phyloP scores from a whole-genome alignment of 2,797 vertebrate species.

The Myotis findleyi region DNA sequence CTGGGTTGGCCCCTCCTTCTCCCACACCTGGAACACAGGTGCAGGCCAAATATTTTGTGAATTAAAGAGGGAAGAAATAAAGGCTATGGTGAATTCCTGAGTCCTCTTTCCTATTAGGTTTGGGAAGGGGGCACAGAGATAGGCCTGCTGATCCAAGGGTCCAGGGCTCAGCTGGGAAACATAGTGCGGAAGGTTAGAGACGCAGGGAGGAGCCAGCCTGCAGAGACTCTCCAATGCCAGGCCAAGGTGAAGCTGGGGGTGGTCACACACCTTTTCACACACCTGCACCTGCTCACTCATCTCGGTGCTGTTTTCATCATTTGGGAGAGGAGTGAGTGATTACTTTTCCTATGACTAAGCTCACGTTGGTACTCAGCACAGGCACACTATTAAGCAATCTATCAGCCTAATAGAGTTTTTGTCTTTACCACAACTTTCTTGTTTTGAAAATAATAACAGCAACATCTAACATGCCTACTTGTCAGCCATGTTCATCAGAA shows the following conservation, averaged over 20 bases:
- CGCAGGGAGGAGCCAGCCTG: background rate
- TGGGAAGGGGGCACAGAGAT: background rate
- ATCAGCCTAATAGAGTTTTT: background rate
- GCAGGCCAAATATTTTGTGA: background rate
- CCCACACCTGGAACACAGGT: background rate
- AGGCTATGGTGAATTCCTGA: background rate
- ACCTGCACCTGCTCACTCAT: background rate
- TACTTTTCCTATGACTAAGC: constrained; percentile 24
- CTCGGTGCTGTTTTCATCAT: constrained; percentile 31
- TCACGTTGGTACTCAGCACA: background rate
- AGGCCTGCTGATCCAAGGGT: background rate
- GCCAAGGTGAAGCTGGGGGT: background rate
- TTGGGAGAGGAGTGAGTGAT: background rate
- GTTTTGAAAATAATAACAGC: constrained; percentile 52
- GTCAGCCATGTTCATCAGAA: constrained; percentile 35
- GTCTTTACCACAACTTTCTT: constrained; percentile 26
- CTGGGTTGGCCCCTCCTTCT: background rate
- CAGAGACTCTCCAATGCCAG: background rate
- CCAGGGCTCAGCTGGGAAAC: background rate
- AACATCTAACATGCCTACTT: background rate
- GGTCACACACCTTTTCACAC: background rate
- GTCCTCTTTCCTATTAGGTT: background rate
- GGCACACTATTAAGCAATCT: background rate
- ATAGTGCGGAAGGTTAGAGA: background rate
- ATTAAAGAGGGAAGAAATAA: background rate